These are phyloP conservation scores for Aphrophora alni DNA, from an alignment of 2,888 invertebrate genomes.

Conservation along the genomic window DNA sequence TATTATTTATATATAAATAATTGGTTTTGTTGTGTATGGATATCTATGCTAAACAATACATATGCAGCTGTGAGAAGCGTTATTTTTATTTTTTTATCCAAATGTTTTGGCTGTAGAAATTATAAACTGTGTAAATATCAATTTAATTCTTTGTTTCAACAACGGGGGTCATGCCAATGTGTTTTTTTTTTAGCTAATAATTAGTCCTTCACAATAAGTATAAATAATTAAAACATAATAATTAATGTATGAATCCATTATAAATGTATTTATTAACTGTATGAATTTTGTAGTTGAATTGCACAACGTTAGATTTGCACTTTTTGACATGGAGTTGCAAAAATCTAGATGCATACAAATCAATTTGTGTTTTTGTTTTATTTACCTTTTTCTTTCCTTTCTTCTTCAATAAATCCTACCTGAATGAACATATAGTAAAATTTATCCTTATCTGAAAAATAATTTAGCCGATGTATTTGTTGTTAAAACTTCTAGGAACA, in stretches of 20 bases:
- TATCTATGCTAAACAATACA: too few species aligned
- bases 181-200: not conserved
- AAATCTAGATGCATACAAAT: conserved; percentile 38
- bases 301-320: conserved; percentile 35
- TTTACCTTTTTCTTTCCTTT: not conserved
- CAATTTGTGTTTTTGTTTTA: conserved; percentile 8
- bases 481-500: too few species aligned
- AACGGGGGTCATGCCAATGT: not conserved
- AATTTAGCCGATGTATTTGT: too few species aligned
- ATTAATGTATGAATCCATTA: not conserved
- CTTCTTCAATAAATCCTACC: not conserved
- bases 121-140: too few species aligned
- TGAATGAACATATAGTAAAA: too few species aligned
- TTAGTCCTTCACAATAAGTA: not conserved
- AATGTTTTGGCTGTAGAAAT: too few species aligned
- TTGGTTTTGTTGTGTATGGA: too few species aligned
- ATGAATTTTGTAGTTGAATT: conserved; percentile 28
- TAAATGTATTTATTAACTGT: conserved; percentile 3
- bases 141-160: not conserved
- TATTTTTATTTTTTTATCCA: too few species aligned
- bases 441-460: too few species aligned
- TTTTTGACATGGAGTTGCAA: conserved; percentile 38
- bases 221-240: not conserved
- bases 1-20: too few species aligned
- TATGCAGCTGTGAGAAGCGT: too few species aligned